These are phyloP conservation scores for Neelides sp. DNA, from an alignment of 1,140 invertebrate genomes.

Conservation along the genomic window DNA sequence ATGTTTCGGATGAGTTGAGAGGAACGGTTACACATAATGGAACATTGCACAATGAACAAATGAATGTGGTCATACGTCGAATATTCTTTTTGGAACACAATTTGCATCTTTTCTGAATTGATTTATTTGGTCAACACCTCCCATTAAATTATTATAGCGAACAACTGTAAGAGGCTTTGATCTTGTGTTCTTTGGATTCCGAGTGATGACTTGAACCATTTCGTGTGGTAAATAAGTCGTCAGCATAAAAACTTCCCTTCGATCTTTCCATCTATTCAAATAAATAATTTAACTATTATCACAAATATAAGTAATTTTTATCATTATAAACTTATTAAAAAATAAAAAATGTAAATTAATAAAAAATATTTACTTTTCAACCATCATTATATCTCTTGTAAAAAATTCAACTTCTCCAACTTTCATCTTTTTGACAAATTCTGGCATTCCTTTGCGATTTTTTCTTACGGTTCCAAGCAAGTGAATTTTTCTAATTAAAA, in stretches of 20 bases:
- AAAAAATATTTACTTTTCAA: too few species aligned
- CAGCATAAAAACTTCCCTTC: background rate
- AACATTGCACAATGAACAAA: too few species aligned
- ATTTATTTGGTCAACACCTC: background rate
- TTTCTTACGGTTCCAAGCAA: slow-evolving; percentile 1
- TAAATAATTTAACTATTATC: too few species aligned
- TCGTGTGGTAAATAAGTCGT: background rate
- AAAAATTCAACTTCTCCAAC: background rate
- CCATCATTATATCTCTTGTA: background rate
- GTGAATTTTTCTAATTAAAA: background rate
- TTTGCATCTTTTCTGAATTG: background rate
- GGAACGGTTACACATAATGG: too few species aligned
- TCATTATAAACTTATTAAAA: too few species aligned
- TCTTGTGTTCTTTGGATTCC: background rate
- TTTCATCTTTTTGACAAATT: background rate
- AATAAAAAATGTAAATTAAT: too few species aligned
- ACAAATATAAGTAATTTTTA: too few species aligned
- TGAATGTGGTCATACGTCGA: too few species aligned
- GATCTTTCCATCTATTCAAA: background rate
- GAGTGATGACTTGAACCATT: background rate
- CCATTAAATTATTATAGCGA: background rate
- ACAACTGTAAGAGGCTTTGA: background rate
- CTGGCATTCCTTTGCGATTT: background rate
- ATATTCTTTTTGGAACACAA: too few species aligned
- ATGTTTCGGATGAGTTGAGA: too few species aligned